A percentile compares a stretch with the other conserved stretches of the same genome.
These are phyloP conservation scores for Cinara cedri DNA, from an alignment of 2,888 invertebrate genomes.

Conservation along the genomic window DNA sequence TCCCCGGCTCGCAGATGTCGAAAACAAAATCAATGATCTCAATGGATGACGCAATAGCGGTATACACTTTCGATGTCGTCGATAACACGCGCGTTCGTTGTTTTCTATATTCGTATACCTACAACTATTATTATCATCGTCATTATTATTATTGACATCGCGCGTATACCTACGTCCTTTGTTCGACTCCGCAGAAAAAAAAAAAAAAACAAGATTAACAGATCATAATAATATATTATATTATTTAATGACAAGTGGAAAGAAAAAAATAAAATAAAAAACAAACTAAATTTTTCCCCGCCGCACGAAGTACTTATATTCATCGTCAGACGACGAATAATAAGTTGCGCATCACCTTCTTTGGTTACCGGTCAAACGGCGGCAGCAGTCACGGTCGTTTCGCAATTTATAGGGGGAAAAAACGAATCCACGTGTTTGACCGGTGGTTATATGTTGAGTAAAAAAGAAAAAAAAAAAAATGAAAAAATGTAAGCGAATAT, in stretches of 20 bases:
- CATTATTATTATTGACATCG: conserved; percentile 8
- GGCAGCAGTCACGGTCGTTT: conserved; percentile 23
- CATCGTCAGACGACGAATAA: conserved; percentile 2
- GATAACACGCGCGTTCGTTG: neutral
- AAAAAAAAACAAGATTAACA: conserved; percentile 11
- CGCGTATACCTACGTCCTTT: neutral
- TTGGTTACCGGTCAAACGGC: conserved; percentile 19
- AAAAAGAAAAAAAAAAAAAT: conserved; percentile 11
- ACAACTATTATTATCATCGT: neutral
- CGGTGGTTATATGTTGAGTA: conserved; percentile 12
- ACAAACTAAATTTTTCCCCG: neutral
- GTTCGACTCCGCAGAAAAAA: neutral
- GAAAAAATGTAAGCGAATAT: conserved; percentile 24
- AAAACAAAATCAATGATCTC: neutral
- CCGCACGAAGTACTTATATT: no score
- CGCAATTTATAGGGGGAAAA: conserved; percentile 11
- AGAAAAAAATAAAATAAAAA: no score
- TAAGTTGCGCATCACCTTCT: conserved; percentile 35
- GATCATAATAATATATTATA: neutral
- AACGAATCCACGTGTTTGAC: conserved; percentile 35
- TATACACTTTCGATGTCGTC: conserved; percentile 15
- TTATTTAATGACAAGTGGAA: neutral
- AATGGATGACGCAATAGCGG: neutral
- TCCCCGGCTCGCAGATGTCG: neutral
- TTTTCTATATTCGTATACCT: neutral